Conservation (phyloP, 2,888 invertebrate genomes). For the Lithophane leautieri region DNA sequence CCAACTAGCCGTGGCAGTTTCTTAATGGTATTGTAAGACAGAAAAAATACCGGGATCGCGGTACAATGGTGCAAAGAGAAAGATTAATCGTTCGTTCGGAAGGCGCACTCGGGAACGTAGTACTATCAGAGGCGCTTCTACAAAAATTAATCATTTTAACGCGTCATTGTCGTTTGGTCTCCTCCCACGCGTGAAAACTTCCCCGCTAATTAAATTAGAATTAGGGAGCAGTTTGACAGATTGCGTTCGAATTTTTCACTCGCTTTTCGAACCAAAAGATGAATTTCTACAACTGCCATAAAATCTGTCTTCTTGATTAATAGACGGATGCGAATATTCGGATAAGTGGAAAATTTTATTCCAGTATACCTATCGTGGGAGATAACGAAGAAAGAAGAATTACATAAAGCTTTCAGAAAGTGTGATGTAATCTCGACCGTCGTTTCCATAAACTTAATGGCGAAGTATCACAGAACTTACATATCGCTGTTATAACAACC, state of each 20-base stretch:
- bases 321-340: conserved; percentile 73
- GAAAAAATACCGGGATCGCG: conserved; percentile 87
- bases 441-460: conserved; percentile 90
- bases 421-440: conserved; percentile 89
- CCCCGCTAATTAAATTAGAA: conserved; percentile 89
- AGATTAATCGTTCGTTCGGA: conserved; percentile 88
- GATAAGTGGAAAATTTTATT: conserved; percentile 75
- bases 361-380: conserved; percentile 70
- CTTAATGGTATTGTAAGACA: conserved; percentile 89
- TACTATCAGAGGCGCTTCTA: conserved; percentile 77
- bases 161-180: conserved; percentile 86
- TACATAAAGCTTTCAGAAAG: conserved; percentile 89
- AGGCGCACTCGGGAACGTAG: conserved; percentile 79
- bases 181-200: conserved; percentile 85
- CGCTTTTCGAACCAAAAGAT: conserved; percentile 71
- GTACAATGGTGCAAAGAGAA: conserved; percentile 88
- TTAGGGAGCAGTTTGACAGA: conserved; percentile 88
- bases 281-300: conserved; percentile 81
- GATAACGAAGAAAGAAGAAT: conserved; percentile 84
- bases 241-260: conserved; percentile 83
- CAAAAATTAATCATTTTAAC: conserved; percentile 90
- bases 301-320: conserved; percentile 83
- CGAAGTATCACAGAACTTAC: conserved; percentile 90
- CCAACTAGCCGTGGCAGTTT: conserved; percentile 89
- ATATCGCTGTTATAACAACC: conserved; percentile 90